A percentile compares a stretch with the other conserved stretches of the same genome.
phyloP scores from a whole-genome alignment of 2,113 vertebrate genomes.

The Semicossyphus pulcher region DNA sequence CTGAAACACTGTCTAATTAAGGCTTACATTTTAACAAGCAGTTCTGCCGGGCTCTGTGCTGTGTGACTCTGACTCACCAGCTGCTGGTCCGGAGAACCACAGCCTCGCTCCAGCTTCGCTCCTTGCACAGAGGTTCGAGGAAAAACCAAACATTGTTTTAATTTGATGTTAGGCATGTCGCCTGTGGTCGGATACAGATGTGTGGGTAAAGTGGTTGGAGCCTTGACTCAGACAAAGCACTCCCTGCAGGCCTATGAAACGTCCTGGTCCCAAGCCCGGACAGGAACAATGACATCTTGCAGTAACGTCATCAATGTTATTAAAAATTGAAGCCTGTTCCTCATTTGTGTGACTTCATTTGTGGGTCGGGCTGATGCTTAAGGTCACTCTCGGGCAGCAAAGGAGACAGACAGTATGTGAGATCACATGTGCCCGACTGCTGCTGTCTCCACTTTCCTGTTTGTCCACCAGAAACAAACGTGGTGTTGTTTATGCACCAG shows the following conservation, averaged over 20 bases:
- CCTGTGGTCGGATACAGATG: constrained; percentile 36
- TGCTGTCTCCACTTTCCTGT: constrained; percentile 66
- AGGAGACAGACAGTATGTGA: constrained; percentile 54
- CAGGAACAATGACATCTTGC: constrained; percentile 17
- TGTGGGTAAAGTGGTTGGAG: constrained; percentile 28
- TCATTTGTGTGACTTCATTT: constrained; percentile 7
- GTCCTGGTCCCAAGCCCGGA: constrained; percentile 18
- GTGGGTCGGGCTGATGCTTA: constrained; percentile 34
- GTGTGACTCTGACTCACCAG: constrained; percentile 68
- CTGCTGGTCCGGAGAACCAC: constrained; percentile 58
- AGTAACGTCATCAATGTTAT: constrained; percentile 20
- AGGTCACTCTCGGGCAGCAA: constrained; percentile 51
- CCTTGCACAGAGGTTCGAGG: constrained; percentile 31
- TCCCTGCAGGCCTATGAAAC: constrained; percentile 13
- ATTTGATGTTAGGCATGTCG: constrained; percentile 51
- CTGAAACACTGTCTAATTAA: constrained; percentile 71
- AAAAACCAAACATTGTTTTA: constrained; percentile 57
- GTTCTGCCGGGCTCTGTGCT: constrained; percentile 53
- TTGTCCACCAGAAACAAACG: constrained; percentile 60
- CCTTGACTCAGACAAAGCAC: constrained; percentile 32
- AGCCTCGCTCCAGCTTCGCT: constrained; percentile 33
- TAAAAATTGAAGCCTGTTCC: constrained; percentile 49
- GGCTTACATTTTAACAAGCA: constrained; percentile 72
- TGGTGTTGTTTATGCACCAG: constrained; percentile 54
- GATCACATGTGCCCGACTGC: constrained; percentile 54